Conservation (phyloP, 2,888 invertebrate species). For the Ectemnius lituratus region DNA sequence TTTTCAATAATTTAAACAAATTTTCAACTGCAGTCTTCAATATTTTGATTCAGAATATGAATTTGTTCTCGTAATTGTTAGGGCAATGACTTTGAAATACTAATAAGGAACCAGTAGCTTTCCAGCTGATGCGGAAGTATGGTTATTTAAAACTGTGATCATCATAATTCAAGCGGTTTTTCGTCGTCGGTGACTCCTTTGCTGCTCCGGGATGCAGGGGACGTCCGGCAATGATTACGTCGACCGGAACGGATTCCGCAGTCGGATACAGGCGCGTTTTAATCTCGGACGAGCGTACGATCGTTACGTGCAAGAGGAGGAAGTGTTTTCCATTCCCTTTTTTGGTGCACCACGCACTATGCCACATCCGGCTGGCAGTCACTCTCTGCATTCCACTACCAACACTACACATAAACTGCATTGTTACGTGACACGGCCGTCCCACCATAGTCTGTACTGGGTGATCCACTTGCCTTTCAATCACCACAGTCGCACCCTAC, state of each 20-base stretch:
- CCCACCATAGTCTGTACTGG: not conserved
- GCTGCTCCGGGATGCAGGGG: slow-evolving; percentile 21
- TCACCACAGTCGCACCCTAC: too few species aligned
- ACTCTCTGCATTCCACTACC: slow-evolving; percentile 25
- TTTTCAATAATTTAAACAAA: too few species aligned
- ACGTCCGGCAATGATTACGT: slow-evolving; percentile 50
- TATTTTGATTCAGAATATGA: too few species aligned
- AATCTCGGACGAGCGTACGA: slow-evolving; percentile 30
- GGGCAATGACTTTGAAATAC: not conserved
- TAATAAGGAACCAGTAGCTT: not conserved
- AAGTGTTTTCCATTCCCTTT: slow-evolving; percentile 43
- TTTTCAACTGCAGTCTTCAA: too few species aligned
- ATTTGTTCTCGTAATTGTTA: too few species aligned
- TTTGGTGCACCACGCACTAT: slow-evolving; percentile 15
- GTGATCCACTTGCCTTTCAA: too few species aligned
- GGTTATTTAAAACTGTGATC: slow-evolving; percentile 12
- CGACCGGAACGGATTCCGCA: slow-evolving; percentile 47
- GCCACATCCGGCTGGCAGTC: slow-evolving; percentile 33
- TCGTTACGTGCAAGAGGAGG: slow-evolving; percentile 31
- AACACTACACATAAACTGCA: slow-evolving; percentile 14
- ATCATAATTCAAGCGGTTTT: slow-evolving; percentile 3
- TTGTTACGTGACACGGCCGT: slow-evolving; percentile 12
- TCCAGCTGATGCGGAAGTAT: slow-evolving; percentile 10
- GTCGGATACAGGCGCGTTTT: not conserved
- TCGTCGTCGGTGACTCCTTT: slow-evolving; percentile 19